Conservation (phyloP, 2,797 vertebrate species). For the Cuniculus paca region DNA sequence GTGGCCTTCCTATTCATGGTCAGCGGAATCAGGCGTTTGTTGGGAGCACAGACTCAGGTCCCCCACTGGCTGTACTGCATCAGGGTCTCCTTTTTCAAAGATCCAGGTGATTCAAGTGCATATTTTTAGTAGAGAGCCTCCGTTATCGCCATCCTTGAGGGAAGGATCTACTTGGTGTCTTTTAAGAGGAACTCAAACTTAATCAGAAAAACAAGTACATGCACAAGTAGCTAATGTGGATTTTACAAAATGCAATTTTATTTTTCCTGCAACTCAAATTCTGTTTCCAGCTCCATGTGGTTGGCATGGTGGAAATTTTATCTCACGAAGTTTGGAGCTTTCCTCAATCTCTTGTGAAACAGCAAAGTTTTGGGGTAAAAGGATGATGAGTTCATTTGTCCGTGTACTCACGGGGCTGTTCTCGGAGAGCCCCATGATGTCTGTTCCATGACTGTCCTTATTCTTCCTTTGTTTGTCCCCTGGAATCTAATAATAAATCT, state of each 20-base stretch:
- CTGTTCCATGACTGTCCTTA: background rate
- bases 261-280: background rate
- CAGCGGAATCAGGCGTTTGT: background rate
- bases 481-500: background rate
- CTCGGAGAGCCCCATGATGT: background rate
- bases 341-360: background rate
- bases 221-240: background rate
- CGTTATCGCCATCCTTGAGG: background rate
- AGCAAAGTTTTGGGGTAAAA: background rate
- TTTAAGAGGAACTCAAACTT: background rate
- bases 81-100: background rate
- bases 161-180: background rate
- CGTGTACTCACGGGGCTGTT: accelerated
- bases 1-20: background rate
- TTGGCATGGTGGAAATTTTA: background rate
- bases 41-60: background rate
- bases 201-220: background rate
- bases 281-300: background rate
- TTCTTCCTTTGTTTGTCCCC: background rate
- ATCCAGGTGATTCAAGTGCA: background rate
- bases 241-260: background rate
- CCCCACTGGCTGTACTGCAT: background rate
- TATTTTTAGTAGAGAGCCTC: background rate
- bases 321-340: background rate
- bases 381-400: background rate